Evolutionary conservation across 2,797 vertebrate species (phyloP), one percentile per base, ranked within the genome.

Genomic region (Hemitrygon akajei): DNA sequence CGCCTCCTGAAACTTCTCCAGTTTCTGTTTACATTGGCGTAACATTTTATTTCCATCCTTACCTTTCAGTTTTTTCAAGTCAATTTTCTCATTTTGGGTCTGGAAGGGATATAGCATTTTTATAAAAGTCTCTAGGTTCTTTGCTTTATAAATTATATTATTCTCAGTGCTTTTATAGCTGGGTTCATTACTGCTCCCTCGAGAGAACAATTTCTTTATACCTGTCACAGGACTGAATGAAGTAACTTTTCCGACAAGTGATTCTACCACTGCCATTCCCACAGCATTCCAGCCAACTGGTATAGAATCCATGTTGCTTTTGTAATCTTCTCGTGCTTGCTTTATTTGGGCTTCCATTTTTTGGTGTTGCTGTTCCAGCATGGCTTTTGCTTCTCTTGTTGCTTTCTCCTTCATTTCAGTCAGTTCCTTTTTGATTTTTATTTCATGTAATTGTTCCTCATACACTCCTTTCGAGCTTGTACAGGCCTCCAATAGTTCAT

Each of bases 401-500:
- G 82, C 56, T 34, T 94, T 11, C 84, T 94, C 73, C 25, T 34
- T 94, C 4, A 94, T 11, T 75, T 95, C 94, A 25, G 22, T 71
- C 34, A 95, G 91, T 0, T 94, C 71, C 30, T 95, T 30, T 93
- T 93, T 93, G 7, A 58, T 87, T 75, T 94, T 82, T 10, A 95
- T 82, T 3, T 47, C 47, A 2, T 92, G 69, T 86, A 94, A 2
- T 27, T 94, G 91, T 0, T 94, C 86, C 1, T 94, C 95, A 30
- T 94, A 94, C n/a, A 47, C 86, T 10, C 86, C 91, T n/a, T 95
- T 84, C 58, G 95, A 93, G 56, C 93, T 95, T 47, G 76, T 80
- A 58, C 95, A 95, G 0, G 94, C 94, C 56, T 95, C 94, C 0
- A 95, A n/a, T n/a, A n/a, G n/a, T n/a, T n/a, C n/a, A n/a, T n/a